A percentile compares a stretch with the other conserved stretches of the same genome.
These are phyloP conservation scores for Microctenopoma steveboyesi DNA, from an alignment of 2,797 vertebrate species.

Conservation along the genomic window DNA sequence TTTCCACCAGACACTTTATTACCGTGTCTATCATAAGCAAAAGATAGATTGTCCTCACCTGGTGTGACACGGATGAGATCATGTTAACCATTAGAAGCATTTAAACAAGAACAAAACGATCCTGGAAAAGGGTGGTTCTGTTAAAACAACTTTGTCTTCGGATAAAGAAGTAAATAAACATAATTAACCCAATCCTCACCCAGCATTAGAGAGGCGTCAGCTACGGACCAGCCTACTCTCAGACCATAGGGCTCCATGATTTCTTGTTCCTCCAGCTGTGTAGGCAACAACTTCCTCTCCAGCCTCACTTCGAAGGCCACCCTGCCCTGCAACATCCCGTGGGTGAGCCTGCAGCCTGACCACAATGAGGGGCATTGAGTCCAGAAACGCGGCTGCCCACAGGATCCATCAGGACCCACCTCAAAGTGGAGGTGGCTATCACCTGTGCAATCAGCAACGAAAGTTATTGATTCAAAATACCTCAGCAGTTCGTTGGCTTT, in stretches of 20 bases:
- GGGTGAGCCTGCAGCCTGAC: conserved; percentile 91
- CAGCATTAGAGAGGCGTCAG: conserved; percentile 83
- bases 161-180: not conserved
- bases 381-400: conserved; percentile 88
- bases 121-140: accelerated
- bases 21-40: conserved; percentile 86
- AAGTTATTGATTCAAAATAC: not conserved
- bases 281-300: conserved; percentile 80
- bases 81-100: not conserved
- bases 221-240: conserved; percentile 90
- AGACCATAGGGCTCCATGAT: conserved; percentile 77
- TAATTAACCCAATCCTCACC: conserved; percentile 74
- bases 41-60: conserved; percentile 91
- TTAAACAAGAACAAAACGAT: not conserved
- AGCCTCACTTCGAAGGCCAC: conserved; percentile 93
- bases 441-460: conserved; percentile 74
- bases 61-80: not conserved
- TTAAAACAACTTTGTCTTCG: not conserved
- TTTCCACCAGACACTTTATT: conserved; percentile 84
- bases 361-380: conserved; percentile 89
- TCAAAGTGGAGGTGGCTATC: conserved; percentile 91
- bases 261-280: conserved; percentile 56
- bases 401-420: conserved; percentile 82
- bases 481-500: not conserved
- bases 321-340: conserved; percentile 86